Conservation (phyloP, 2,888 invertebrate genomes). For the Campoletis raptor region DNA sequence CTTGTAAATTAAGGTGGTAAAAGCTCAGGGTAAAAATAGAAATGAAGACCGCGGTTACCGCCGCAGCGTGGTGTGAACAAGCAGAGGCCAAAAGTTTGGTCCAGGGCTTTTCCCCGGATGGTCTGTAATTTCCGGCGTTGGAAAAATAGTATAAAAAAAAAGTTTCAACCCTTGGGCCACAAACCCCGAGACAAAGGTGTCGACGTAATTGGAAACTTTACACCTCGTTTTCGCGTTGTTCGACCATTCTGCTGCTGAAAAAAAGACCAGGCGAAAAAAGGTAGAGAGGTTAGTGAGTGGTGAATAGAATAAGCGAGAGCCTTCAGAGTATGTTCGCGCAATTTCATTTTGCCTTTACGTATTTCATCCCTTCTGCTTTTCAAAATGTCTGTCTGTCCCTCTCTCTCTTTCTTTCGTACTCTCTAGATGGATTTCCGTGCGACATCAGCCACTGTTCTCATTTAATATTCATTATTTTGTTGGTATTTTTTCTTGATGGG, state of each 20-base stretch:
- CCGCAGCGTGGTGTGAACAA: constrained; percentile 41
- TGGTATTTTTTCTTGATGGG: too few species aligned
- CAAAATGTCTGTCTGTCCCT: background rate
- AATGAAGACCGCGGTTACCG: constrained; percentile 7
- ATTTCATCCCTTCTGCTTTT: constrained; percentile 49
- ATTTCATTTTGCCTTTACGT: constrained; percentile 62
- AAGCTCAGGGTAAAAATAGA: constrained; percentile 4
- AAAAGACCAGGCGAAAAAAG: constrained; percentile 3
- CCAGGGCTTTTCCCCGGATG: constrained; percentile 38
- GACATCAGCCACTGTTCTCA: too few species aligned
- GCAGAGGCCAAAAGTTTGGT: constrained; percentile 49
- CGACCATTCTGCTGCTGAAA: constrained; percentile 44
- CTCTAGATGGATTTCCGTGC: background rate
- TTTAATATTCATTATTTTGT: too few species aligned
- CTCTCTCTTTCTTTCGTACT: background rate
- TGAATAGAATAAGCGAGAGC: constrained; percentile 1
- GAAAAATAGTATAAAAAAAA: constrained; percentile 46
- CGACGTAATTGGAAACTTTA: constrained; percentile 68
- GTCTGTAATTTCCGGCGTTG: constrained; percentile 61
- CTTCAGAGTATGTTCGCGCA: constrained; percentile 55
- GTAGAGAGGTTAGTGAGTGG: background rate
- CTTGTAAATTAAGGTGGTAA: constrained; percentile 2
- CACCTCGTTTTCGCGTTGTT: constrained; percentile 63
- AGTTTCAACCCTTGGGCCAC: constrained; percentile 40
- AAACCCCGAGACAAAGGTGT: constrained; percentile 62